phyloP scores from a whole-genome alignment of 1,140 invertebrate species.

The Drosophila sproati region DNA sequence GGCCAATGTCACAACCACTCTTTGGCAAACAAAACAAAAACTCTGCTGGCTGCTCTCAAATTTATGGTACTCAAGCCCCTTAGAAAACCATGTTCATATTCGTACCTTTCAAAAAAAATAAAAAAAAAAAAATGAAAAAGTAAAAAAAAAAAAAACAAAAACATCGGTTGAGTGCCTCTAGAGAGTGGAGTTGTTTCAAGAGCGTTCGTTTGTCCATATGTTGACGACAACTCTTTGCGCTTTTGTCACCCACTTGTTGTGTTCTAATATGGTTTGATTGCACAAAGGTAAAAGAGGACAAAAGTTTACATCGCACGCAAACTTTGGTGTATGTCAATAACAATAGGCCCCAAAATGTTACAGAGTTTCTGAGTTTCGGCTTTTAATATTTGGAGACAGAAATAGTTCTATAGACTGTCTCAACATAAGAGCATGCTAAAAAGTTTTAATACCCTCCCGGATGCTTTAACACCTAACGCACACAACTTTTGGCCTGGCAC shows the following conservation, averaged over 20 bases:
- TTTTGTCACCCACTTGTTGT: slow-evolving; percentile 63
- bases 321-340: slow-evolving; percentile 15
- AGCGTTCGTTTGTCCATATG: slow-evolving; percentile 33
- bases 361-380: background rate
- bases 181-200: slow-evolving; percentile 32
- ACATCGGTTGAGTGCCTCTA: slow-evolving; percentile 21
- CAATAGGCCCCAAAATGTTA: slow-evolving; percentile 29
- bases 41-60: slow-evolving; percentile 37
- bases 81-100: slow-evolving; percentile 11
- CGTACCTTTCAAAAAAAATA: background rate
- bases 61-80: slow-evolving; percentile 28
- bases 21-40: slow-evolving; percentile 8
- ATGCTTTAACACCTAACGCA: slow-evolving; percentile 43
- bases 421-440: slow-evolving; percentile 29
- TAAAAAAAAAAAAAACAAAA: slow-evolving; percentile 2
- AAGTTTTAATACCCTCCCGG: slow-evolving; percentile 48
- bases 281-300: background rate
- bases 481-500: slow-evolving; percentile 25
- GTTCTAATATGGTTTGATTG: slow-evolving; percentile 42
- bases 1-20: slow-evolving; percentile 16
- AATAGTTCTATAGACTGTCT: background rate
- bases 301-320: slow-evolving; percentile 43
- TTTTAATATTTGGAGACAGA: background rate
- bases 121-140: background rate
- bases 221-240: slow-evolving; percentile 42